phyloP scores from a whole-genome alignment of 1,140 invertebrate species.

The Bilobella aurantiaca region DNA sequence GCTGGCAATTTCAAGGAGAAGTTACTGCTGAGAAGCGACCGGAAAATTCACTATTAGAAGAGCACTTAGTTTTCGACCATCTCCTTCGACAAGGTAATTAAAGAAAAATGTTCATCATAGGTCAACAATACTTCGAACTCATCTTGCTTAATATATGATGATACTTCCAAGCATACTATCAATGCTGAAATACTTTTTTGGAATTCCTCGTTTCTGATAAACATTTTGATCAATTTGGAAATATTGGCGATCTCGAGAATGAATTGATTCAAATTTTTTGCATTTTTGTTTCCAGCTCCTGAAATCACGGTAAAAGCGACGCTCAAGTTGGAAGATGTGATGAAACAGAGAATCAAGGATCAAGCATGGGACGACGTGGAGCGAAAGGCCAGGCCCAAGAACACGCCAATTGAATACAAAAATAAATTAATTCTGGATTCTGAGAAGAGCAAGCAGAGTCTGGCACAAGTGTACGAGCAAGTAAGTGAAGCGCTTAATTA shows the following conservation, averaged over 20 bases:
- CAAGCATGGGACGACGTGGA: constrained; percentile 91
- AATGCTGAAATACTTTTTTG: constrained; percentile 23
- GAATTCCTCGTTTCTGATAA: constrained; percentile 35
- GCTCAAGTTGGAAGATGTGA: constrained; percentile 76
- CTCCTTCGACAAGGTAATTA: constrained; percentile 55
- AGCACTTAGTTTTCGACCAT: constrained; percentile 81
- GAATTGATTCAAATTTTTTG: not conserved
- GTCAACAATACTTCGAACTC: too few species aligned
- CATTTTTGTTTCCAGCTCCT: constrained; percentile 50
- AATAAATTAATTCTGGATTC: constrained; percentile 83
- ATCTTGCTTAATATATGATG: constrained; percentile 29
- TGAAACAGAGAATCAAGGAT: constrained; percentile 83
- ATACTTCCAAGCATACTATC: constrained; percentile 20
- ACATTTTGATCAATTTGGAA: not conserved
- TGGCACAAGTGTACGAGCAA: constrained; percentile 91
- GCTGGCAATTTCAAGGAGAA: constrained; percentile 91
- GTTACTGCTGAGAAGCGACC: constrained; percentile 63
- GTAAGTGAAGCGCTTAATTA: constrained; percentile 32
- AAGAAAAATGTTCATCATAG: not conserved
- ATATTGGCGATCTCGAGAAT: not conserved
- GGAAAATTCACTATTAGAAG: constrained; percentile 82
- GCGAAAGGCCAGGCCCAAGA: constrained; percentile 73
- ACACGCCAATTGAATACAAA: constrained; percentile 74
- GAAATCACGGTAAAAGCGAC: constrained; percentile 85
- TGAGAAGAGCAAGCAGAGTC: constrained; percentile 87